Percentiles rank a stretch among this genome's conserved stretches.
Conservation (phyloP, 2,113 vertebrate species). For the Coryphaenoides rupestris region DNA sequence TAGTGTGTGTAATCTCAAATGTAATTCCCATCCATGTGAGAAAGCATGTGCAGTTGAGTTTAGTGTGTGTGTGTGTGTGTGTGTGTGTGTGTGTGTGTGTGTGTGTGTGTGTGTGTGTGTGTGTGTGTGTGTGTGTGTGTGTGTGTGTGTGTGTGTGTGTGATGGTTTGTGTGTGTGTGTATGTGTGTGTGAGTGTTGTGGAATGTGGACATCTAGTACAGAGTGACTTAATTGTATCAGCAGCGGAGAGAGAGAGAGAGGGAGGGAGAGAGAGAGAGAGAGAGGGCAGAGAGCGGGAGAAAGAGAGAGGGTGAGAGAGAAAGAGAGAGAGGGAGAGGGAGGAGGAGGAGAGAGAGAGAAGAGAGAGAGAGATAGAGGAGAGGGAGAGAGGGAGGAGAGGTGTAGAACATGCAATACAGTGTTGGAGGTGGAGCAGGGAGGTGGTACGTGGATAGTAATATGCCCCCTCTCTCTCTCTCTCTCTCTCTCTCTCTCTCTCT, state of each 20-base stretch:
- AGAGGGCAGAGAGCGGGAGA: slow-evolving; percentile 1
- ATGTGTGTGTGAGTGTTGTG: no score
- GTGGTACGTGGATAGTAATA: neutral
- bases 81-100: slow-evolving; percentile 1
- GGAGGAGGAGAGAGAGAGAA: slow-evolving; percentile 17
- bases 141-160: no score
- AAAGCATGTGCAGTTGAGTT: slow-evolving; percentile 21
- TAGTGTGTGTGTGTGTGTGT: slow-evolving; percentile 1
- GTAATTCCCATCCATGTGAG: neutral
- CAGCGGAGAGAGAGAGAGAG: slow-evolving; percentile 21
- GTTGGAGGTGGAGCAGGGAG: neutral
- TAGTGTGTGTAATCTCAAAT: no score
- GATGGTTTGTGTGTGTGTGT: no score
- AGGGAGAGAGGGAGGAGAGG: neutral
- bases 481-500: neutral
- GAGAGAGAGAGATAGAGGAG: slow-evolving; percentile 8
- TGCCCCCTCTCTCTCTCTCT: neutral
- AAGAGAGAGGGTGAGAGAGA: slow-evolving; percentile 1
- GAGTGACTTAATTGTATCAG: no score
- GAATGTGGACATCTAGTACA: no score
- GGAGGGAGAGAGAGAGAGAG: slow-evolving; percentile 3
- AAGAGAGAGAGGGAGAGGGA: no score
- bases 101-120: no score
- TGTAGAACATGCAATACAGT: neutral
- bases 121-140: no score